Percentiles rank a stretch among this genome's conserved stretches.
Evolutionary conservation across 92 coral and sea anemone genomes (phyloP).

Genomic region (Epizoanthus rinbou): DNA sequence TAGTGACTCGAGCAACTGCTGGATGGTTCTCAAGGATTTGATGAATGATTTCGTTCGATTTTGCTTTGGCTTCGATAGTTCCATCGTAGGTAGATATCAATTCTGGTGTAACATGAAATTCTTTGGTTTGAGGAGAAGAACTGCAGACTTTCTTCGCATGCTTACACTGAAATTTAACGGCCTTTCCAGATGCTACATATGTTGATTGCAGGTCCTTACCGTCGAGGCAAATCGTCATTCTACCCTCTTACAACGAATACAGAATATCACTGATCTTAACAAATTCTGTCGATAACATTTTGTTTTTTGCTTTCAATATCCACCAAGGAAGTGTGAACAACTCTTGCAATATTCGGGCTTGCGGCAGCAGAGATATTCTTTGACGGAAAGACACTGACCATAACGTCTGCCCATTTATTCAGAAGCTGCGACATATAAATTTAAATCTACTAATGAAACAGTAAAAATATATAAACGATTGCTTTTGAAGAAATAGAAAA

Average conservation of each 20-base stretch:
- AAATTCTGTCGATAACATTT: background rate
- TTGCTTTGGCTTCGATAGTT: background rate
- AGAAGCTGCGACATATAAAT: too few species aligned
- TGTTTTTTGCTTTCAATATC: too few species aligned
- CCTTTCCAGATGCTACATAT: slow-evolving; percentile 16
- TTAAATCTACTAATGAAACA: too few species aligned
- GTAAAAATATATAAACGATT: too few species aligned
- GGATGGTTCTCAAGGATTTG: slow-evolving; percentile 18
- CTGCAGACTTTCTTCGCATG: background rate
- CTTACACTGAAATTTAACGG: background rate
- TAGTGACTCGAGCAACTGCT: slow-evolving; percentile 41
- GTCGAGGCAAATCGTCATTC: background rate
- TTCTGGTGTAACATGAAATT: background rate
- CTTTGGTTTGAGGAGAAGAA: background rate
- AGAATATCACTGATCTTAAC: background rate
- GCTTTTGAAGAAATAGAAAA: too few species aligned
- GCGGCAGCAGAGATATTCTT: too few species aligned
- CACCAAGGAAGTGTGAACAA: too few species aligned
- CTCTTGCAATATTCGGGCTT: too few species aligned
- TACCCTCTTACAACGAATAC: slow-evolving; percentile 3
- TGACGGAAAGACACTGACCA: too few species aligned
- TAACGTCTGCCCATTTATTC: too few species aligned
- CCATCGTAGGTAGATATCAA: background rate
- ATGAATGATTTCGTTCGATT: background rate
- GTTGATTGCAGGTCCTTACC: slow-evolving; percentile 18